These are phyloP conservation scores for Cnemophilus loriae DNA, from an alignment of 2,113 vertebrate genomes.

Conservation along the genomic window DNA sequence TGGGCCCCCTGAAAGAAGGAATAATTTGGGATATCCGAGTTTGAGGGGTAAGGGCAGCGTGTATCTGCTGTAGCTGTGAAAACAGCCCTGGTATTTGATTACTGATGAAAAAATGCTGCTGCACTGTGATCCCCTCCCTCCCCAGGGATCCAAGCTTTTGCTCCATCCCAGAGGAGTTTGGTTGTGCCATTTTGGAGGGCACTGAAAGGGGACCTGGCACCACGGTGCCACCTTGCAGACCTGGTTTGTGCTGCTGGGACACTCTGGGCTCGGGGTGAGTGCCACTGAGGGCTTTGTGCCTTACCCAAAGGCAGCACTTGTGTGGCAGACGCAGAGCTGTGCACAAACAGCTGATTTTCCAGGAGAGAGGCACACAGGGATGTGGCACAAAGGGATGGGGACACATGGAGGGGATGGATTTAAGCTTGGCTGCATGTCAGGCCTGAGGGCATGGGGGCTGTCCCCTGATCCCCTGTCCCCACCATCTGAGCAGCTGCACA, in stretches of 20 bases:
- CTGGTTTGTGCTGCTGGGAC: not conserved
- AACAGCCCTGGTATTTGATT: not conserved
- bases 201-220: not conserved
- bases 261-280: not conserved
- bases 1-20: not conserved
- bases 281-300: not conserved
- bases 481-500: not conserved
- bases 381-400: not conserved
- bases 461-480: not conserved
- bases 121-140: not conserved
- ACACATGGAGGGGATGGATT: accelerated
- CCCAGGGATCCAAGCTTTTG: not conserved
- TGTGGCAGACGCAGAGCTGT: not conserved
- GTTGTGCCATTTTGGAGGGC: not conserved
- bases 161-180: not conserved
- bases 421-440: accelerated
- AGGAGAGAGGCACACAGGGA: accelerated
- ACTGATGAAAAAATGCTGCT: not conserved
- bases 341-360: not conserved
- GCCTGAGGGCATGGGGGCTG: not conserved
- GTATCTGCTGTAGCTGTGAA: not conserved
- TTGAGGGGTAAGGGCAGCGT: not conserved
- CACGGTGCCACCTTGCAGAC: not conserved
- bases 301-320: not conserved
- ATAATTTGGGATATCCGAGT: not conserved